Conservation (phyloP, 2,888 invertebrate species). For the Limnephilus lunatus region DNA sequence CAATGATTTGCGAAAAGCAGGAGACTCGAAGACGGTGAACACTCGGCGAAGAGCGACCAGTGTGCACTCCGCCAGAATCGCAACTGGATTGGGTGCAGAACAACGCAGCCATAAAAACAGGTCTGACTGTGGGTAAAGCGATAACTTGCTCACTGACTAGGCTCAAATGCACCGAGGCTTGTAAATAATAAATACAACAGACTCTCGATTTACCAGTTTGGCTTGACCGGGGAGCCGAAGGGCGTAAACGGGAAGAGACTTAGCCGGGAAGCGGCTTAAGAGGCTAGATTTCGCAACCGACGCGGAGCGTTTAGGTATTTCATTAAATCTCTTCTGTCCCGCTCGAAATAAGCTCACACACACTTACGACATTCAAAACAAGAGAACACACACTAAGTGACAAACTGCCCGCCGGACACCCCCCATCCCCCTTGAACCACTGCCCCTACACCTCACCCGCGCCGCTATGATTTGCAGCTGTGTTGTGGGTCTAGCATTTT, state of each 20-base stretch:
- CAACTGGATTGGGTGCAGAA: conserved; percentile 55
- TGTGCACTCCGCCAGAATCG: conserved; percentile 48
- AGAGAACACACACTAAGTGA: too few relatives aligned
- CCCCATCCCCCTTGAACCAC: too few relatives aligned
- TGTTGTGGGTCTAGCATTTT: too few relatives aligned
- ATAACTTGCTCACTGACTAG: conserved; percentile 52
- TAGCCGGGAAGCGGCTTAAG: not conserved
- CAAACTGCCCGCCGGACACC: too few relatives aligned
- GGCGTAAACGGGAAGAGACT: not conserved
- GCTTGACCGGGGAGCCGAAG: not conserved
- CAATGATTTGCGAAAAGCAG: conserved; percentile 1
- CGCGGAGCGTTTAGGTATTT: too few relatives aligned
- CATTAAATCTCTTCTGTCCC: too few relatives aligned
- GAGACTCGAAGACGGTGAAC: not conserved
- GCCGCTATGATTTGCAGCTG: too few relatives aligned
- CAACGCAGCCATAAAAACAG: conserved; percentile 55
- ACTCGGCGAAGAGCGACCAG: conserved; percentile 29
- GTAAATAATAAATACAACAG: conserved; percentile 41
- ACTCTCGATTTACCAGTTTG: not conserved
- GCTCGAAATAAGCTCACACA: too few relatives aligned
- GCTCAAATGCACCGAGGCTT: conserved; percentile 52
- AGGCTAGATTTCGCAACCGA: too few relatives aligned
- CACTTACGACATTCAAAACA: too few relatives aligned
- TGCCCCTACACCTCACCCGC: too few relatives aligned
- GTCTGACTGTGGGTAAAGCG: conserved; percentile 48